phyloP scores from a whole-genome alignment of 2,113 vertebrate genomes.

The Argyrosomus japonicus region DNA sequence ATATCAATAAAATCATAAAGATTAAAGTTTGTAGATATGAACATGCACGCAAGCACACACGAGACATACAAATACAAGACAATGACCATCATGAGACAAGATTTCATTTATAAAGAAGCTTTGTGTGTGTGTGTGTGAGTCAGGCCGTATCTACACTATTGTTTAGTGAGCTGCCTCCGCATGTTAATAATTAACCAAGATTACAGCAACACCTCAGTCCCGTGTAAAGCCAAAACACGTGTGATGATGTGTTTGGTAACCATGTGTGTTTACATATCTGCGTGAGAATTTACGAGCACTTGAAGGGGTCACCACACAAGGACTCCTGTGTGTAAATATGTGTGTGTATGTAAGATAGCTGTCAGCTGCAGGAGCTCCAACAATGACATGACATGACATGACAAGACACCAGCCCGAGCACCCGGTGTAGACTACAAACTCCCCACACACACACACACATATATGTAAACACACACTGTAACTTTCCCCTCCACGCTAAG shows the following conservation, averaged over 20 bases:
- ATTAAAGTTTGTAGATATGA: conserved; percentile 10
- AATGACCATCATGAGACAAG: background rate
- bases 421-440: conserved; percentile 33
- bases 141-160: conserved; percentile 13
- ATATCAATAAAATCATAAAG: conserved; percentile 64
- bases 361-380: conserved; percentile 35
- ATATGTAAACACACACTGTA: conserved; percentile 36
- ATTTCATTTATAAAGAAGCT: background rate
- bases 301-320: conserved; percentile 32
- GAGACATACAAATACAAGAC: background rate
- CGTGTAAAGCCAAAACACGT: conserved; percentile 38
- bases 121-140: background rate
- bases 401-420: conserved; percentile 62
- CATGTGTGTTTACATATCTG: conserved; percentile 49
- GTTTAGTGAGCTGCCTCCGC: conserved; percentile 20
- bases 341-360: conserved; percentile 22
- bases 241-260: conserved; percentile 20
- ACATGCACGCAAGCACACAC: background rate
- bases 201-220: conserved; percentile 4
- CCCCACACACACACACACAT: conserved; percentile 9
- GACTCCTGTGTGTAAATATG: conserved; percentile 27
- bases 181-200: conserved; percentile 64
- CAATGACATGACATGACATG: conserved; percentile 55
- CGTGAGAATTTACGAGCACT: conserved; percentile 44
- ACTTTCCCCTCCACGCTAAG: conserved; percentile 30